A percentile compares a stretch with the other conserved stretches of the same genome.
phyloP scores from a whole-genome alignment of 2,797 vertebrate species.

The Mionectes olivaceus region DNA sequence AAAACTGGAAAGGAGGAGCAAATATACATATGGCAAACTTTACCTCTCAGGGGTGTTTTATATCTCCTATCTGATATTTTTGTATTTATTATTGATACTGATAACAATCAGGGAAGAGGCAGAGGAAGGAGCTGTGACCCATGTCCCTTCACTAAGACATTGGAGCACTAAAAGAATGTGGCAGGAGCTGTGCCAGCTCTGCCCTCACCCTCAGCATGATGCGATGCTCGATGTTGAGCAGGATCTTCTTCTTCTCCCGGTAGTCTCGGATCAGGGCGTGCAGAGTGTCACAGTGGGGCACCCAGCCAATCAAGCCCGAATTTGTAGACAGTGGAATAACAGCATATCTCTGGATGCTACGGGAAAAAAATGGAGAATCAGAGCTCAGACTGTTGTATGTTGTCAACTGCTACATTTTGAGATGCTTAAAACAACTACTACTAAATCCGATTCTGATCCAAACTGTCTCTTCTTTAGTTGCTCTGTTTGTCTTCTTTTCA shows the following conservation, averaged over 20 bases:
- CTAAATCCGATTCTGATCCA: background rate
- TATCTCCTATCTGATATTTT: background rate
- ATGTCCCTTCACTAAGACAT: background rate
- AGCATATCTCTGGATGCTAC: constrained; percentile 95
- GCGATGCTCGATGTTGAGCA: constrained; percentile 98
- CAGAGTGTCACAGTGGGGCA: constrained; percentile 98
- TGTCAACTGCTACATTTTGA: background rate
- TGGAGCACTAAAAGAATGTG: background rate
- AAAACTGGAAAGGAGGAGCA: constrained; percentile 3
- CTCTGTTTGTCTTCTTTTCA: background rate
- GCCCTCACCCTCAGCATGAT: constrained; percentile 94
- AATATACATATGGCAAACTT: background rate
- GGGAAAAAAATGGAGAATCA: background rate
- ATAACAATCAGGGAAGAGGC: background rate
- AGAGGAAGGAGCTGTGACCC: background rate
- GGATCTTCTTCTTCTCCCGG: constrained; percentile 98
- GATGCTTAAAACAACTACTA: background rate
- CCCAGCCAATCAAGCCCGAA: constrained; percentile 98
- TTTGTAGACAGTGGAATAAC: constrained; percentile 98
- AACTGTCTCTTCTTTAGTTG: background rate
- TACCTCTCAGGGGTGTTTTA: background rate
- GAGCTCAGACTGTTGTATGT: background rate
- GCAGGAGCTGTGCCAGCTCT: background rate
- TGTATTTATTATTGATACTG: background rate
- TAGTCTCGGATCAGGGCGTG: constrained; percentile 98